Conservation (phyloP, 2,797 vertebrate species). For the Perodicticus potto region DNA sequence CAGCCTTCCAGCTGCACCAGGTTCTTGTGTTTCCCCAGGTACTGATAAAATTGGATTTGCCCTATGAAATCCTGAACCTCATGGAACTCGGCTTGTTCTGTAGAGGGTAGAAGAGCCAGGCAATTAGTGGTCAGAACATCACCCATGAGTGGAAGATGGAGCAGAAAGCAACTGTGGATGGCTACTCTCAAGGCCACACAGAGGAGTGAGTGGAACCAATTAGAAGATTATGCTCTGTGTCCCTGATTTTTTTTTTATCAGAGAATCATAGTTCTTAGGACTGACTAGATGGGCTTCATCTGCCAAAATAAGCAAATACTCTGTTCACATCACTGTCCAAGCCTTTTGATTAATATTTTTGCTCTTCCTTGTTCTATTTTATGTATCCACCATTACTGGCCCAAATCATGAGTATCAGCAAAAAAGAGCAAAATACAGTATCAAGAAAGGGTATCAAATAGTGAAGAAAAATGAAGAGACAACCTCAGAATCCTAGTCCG, state of each 20-base stretch:
- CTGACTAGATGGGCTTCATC: not conserved
- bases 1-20: conserved; percentile 94
- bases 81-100: conserved; percentile 83
- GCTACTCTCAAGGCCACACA: not conserved
- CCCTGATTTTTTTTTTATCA: not conserved
- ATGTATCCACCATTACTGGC: not conserved
- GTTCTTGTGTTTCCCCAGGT: conserved; percentile 93
- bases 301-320: not conserved
- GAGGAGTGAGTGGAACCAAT: not conserved
- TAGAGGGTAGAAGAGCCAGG: not conserved
- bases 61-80: conserved; percentile 93
- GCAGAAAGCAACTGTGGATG: not conserved
- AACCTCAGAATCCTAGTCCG: not conserved
- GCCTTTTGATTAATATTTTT: conserved; percentile 4
- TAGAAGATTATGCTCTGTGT: not conserved
- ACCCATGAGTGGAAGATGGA: not conserved
- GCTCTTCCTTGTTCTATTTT: conserved; percentile 11
- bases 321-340: not conserved
- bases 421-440: not conserved
- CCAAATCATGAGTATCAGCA: not conserved
- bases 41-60: conserved; percentile 93
- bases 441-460: not conserved
- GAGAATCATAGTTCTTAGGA: not conserved
- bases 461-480: conserved; percentile 8
- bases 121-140: not conserved